Percentiles rank a stretch among this genome's conserved stretches.
phyloP scores from a whole-genome alignment of 2,113 vertebrate species.

The Tauraco erythrolophus region DNA sequence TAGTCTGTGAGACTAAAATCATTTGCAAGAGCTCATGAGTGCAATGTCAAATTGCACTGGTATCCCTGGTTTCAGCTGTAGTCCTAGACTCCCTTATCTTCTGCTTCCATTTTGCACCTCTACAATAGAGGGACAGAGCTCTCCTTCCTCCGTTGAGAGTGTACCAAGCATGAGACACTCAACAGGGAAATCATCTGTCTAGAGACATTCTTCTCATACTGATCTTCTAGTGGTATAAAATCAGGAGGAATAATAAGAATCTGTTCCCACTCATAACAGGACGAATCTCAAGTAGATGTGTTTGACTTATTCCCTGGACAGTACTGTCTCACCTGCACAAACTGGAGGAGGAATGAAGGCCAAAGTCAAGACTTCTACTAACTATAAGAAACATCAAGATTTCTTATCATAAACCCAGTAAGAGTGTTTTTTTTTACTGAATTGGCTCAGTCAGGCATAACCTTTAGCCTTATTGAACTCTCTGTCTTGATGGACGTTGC shows the following conservation, averaged over 20 bases:
- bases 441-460: background rate
- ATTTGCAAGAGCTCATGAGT: background rate
- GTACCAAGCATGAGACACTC: background rate
- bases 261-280: background rate
- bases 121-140: background rate
- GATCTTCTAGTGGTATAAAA: background rate
- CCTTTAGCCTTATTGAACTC: background rate
- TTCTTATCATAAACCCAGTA: no score
- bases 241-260: background rate
- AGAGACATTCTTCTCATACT: background rate
- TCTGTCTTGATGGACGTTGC: background rate
- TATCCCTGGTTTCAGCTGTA: background rate
- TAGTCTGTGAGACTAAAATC: background rate
- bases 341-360: background rate
- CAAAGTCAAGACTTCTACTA: background rate
- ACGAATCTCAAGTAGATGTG: background rate
- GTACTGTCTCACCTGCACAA: background rate
- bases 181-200: background rate
- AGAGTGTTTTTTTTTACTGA: background rate
- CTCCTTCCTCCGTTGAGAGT: fast-evolving
- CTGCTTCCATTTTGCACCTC: background rate
- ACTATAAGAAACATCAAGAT: background rate
- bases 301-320: background rate
- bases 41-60: background rate
- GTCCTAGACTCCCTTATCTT: background rate